phyloP scores from a whole-genome alignment of 2,113 vertebrate species.

The Electrona antarctica region DNA sequence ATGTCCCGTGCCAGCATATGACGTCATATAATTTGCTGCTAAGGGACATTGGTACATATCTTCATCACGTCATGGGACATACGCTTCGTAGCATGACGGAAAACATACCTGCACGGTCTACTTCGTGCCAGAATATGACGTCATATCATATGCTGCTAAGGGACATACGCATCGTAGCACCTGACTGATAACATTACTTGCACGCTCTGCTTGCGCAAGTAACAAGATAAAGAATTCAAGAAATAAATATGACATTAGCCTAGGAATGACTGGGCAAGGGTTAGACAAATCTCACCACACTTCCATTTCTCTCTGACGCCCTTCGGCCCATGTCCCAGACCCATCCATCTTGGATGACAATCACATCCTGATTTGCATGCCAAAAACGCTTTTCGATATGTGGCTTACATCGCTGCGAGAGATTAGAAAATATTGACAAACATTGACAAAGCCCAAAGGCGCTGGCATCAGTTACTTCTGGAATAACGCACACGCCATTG shows the following conservation, averaged over 20 bases:
- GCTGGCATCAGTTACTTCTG: slow-evolving; percentile 45
- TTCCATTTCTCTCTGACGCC: slow-evolving; percentile 54
- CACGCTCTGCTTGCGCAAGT: too few relatives aligned
- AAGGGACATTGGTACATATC: too few relatives aligned
- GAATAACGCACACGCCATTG: slow-evolving; percentile 58
- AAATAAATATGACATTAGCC: slow-evolving; percentile 8
- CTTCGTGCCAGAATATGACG: too few relatives aligned
- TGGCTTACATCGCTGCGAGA: slow-evolving; percentile 52
- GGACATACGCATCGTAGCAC: too few relatives aligned
- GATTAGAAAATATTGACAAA: slow-evolving; percentile 73
- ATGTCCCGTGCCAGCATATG: too few relatives aligned
- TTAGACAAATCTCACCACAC: slow-evolving; percentile 47
- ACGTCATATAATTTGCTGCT: too few relatives aligned
- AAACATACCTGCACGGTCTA: too few relatives aligned
- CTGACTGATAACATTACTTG: too few relatives aligned
- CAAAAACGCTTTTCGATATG: slow-evolving; percentile 64
- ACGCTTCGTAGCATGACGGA: too few relatives aligned
- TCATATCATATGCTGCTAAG: too few relatives aligned
- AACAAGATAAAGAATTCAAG: slow-evolving; percentile 31
- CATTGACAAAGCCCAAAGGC: slow-evolving; percentile 58
- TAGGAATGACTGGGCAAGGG: slow-evolving; percentile 23
- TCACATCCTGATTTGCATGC: slow-evolving; percentile 62
- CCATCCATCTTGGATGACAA: slow-evolving; percentile 69
- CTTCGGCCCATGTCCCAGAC: slow-evolving; percentile 52
- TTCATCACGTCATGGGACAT: too few relatives aligned